These are phyloP conservation scores for Tetramorium bicarinatum DNA, from an alignment of 2,888 invertebrate genomes.

Conservation along the genomic window DNA sequence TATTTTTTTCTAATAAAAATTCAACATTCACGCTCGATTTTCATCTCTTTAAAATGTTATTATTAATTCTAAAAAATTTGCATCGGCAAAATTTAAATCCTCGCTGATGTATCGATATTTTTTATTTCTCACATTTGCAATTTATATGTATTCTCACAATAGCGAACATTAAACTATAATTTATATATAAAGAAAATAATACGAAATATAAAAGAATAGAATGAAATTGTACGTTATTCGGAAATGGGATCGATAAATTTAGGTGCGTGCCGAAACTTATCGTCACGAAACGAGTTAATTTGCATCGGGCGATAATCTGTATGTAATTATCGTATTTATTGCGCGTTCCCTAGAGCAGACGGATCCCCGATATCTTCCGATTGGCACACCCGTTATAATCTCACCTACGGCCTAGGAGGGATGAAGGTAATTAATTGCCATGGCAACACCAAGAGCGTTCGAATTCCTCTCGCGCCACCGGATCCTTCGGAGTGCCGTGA, in stretches of 20 bases:
- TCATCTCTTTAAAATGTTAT: not conserved
- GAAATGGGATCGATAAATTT: constrained; percentile 16
- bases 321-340: constrained; percentile 72
- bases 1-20: not conserved
- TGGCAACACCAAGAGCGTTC: constrained; percentile 85
- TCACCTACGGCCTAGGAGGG: constrained; percentile 82
- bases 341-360: constrained; percentile 59
- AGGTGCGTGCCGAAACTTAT: constrained; percentile 5
- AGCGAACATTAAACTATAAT: not conserved
- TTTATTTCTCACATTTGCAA: not conserved
- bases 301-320: constrained; percentile 59
- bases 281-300: constrained; percentile 58
- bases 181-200: not conserved
- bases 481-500: constrained; percentile 43
- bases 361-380: constrained; percentile 75
- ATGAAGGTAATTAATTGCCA: constrained; percentile 86
- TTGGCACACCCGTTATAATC: constrained; percentile 83
- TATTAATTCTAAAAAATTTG: not conserved
- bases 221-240: not conserved
- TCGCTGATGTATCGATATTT: not conserved
- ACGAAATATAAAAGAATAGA: not conserved
- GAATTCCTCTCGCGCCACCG: constrained; percentile 80
- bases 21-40: not conserved
- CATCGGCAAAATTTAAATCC: not conserved
- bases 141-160: not conserved